phyloP scores from a whole-genome alignment of 1,140 invertebrate genomes.

The Dreissena polymorpha region DNA sequence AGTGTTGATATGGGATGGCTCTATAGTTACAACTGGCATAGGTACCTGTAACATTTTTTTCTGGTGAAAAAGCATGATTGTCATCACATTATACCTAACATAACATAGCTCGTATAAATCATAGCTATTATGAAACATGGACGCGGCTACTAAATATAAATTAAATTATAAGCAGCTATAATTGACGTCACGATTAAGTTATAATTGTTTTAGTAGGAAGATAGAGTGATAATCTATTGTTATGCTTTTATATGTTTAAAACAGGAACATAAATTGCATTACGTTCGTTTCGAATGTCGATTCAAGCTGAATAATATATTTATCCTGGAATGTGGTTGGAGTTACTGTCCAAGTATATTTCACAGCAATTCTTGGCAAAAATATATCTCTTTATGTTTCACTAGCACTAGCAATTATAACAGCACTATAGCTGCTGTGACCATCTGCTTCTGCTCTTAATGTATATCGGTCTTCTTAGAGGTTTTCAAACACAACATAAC shows the following conservation, averaged over 20 bases:
- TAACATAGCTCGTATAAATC: not conserved
- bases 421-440: conserved; percentile 48
- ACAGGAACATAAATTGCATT: not conserved
- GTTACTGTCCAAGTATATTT: conserved; percentile 60
- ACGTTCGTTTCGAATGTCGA: conserved; percentile 61
- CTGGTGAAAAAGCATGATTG: not conserved
- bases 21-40: conserved; percentile 49
- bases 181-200: too few species aligned
- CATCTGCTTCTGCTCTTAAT: conserved; percentile 50
- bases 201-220: too few species aligned
- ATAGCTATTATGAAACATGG: too few species aligned
- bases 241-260: too few species aligned
- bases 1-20: conserved; percentile 55
- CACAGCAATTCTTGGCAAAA: conserved; percentile 61
- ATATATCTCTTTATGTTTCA: conserved; percentile 51
- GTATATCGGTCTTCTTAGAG: conserved; percentile 59
- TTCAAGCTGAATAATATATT: conserved; percentile 59
- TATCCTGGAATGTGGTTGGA: conserved; percentile 57
- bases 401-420: conserved; percentile 51
- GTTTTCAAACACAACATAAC: conserved; percentile 53
- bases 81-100: not conserved
- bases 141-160: too few species aligned
- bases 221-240: too few species aligned
- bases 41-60: conserved; percentile 30
- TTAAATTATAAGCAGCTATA: too few species aligned